Conservation (phyloP, 2,888 invertebrate genomes). For the Lasioglossum marginatum region DNA sequence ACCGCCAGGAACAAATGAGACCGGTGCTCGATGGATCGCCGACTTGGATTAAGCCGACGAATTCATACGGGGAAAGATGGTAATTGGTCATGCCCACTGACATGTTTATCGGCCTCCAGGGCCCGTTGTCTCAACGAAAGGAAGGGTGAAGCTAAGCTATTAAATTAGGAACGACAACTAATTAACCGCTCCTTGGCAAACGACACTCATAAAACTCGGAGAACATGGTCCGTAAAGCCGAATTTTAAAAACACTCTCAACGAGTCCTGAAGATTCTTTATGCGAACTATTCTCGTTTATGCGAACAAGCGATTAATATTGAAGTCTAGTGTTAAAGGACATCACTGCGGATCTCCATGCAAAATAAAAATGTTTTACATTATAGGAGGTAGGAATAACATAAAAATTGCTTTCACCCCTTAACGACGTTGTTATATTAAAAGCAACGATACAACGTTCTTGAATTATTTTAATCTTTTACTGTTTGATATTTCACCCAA, state of each 20-base stretch:
- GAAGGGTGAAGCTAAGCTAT: conserved; percentile 52
- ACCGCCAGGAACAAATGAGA: not conserved
- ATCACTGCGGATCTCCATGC: no score
- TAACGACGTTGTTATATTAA: no score
- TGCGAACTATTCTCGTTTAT: no score
- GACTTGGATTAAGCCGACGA: conserved; percentile 38
- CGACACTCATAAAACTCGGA: conserved; percentile 21
- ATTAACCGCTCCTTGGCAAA: conserved; percentile 59
- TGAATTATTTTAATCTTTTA: no score
- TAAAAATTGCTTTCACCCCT: no score
- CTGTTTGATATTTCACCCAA: no score
- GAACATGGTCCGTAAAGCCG: not conserved
- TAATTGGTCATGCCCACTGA: conserved; percentile 52
- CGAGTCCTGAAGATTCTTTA: no score
- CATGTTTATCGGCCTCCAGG: conserved; percentile 65
- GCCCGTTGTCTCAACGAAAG: conserved; percentile 24
- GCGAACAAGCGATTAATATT: no score
- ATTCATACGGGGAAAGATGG: conserved; percentile 44
- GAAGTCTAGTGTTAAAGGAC: no score
- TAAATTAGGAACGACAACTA: conserved; percentile 67
- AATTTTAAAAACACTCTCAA: not conserved
- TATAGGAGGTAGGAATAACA: no score
- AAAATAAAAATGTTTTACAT: no score
- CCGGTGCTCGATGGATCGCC: conserved; percentile 33
- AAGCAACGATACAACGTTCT: no score